phyloP scores from a whole-genome alignment of 2,797 vertebrate genomes.

The Tinamus major region DNA sequence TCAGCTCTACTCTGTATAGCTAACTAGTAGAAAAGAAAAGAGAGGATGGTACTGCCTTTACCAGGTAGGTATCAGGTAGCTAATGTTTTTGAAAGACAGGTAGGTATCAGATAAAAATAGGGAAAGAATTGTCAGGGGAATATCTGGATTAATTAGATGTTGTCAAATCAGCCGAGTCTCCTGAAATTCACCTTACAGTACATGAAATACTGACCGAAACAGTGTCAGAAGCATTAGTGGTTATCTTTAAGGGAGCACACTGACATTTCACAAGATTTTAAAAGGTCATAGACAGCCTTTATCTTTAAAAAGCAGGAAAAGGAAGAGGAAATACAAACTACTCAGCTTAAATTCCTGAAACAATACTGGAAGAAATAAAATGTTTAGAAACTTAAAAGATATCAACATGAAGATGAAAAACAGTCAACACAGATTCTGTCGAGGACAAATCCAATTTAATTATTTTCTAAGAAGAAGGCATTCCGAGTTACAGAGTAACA shows the following conservation, averaged over 20 bases:
- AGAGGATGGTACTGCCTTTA: not conserved
- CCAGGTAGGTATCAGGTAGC: not conserved
- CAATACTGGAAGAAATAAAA: constrained; percentile 2
- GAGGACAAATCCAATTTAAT: not conserved
- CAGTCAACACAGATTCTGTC: not conserved
- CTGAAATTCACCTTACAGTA: not conserved
- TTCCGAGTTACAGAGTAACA: not conserved
- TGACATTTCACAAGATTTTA: constrained; percentile 36
- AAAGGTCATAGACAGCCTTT: constrained; percentile 56
- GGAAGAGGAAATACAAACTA: constrained; percentile 16
- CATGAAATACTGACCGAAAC: not conserved
- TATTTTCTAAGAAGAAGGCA: not conserved
- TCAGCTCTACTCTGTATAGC: not conserved
- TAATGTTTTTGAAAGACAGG: not conserved
- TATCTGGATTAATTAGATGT: constrained; percentile 9
- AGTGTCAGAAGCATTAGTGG: not conserved
- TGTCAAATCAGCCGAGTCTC: not conserved
- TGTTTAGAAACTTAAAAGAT: not conserved
- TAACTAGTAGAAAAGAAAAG: not conserved
- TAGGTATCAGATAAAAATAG: not conserved
- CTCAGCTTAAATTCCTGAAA: not conserved
- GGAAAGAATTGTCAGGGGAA: not conserved
- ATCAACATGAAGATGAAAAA: not conserved
- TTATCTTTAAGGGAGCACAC: not conserved
- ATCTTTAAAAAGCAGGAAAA: not conserved